Evolutionary conservation across 2,113 vertebrate genomes (phyloP), one percentile per base, ranked within the genome.

Genomic region (Oreocharis arfaki): DNA sequence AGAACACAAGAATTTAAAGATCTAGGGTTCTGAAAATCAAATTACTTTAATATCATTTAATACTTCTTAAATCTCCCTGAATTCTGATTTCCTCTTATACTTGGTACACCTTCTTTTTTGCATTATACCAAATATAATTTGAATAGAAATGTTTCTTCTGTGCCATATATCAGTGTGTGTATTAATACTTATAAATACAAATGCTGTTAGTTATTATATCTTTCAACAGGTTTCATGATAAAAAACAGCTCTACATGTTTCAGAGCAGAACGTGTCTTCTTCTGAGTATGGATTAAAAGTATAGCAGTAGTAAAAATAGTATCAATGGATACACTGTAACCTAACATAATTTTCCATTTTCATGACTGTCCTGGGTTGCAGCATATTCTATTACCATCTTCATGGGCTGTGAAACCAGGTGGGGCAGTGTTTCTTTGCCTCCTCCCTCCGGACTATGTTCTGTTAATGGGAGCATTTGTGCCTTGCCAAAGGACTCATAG

Each of bases 71-170:
- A 39, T 68, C 13, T 33, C 10, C 28, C 19, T 32, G 13, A 37
- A 93, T 79, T 79, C 33, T 67, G n/a, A 89, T 91, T 96, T 92
- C 24, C 26, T 95, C 9, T 91, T 95, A 47, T 86, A 87, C 21
- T 73, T 93, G 27, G 28, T 73, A 35, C 24, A 21, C 53, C 49
- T 61, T 87, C 11, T 32, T 84, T 87, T 71, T 78, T 75, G 61
- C 52, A 68, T 92, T 91, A 68, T 95, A 80, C 7, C 12, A 80
- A 81, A 24, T 49, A 21, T 60, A 77, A 81, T 78, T 95, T 92
- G 81, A 94, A 89, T 69, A 24, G 37, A 68, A 95, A 53, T 13
- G 13, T 7, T 63, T 96, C 85, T 67, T 93, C 77, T 89, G 47
- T 52, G 39, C 78, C 19, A 41, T 41, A 63, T 96, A 96, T 95